Evolutionary conservation across 1,140 invertebrate genomes (phyloP).

Genomic region (Yoshiicerus persimilis): DNA sequence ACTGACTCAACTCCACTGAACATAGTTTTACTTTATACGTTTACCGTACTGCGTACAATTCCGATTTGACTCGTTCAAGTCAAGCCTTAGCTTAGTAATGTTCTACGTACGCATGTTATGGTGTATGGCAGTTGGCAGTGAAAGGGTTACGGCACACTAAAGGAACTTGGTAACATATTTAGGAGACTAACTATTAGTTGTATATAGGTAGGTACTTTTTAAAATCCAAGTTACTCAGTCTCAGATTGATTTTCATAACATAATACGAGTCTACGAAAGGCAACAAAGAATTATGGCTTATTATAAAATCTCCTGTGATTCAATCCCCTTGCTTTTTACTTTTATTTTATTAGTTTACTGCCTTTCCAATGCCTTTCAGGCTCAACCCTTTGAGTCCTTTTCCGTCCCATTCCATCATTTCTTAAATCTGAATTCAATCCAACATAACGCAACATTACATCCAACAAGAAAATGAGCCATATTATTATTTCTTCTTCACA

Average conservation of each 20-base stretch:
- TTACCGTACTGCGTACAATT: neutral
- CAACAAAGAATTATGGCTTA: slow-evolving; percentile 27
- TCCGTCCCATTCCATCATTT: neutral
- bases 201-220: neutral
- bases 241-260: slow-evolving; percentile 37
- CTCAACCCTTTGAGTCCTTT: neutral
- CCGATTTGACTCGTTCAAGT: neutral
- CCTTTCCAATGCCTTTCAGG: neutral
- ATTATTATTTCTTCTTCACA: neutral
- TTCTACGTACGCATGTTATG: neutral
- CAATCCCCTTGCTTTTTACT: slow-evolving; percentile 9
- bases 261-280: neutral
- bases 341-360: slow-evolving; percentile 21
- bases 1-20: slow-evolving; percentile 1
- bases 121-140: neutral
- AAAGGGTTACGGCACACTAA: no score
- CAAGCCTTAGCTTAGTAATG: neutral
- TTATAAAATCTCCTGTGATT: slow-evolving; percentile 25
- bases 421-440: slow-evolving; percentile 2
- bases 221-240: neutral
- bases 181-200: neutral
- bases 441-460: neutral
- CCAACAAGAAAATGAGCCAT: neutral
- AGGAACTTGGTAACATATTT: neutral
- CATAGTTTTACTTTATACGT: neutral